Evolutionary conservation across 2,113 vertebrate genomes (phyloP), one percentile per base, ranked within the genome.

Genomic region (Caretta caretta): DNA sequence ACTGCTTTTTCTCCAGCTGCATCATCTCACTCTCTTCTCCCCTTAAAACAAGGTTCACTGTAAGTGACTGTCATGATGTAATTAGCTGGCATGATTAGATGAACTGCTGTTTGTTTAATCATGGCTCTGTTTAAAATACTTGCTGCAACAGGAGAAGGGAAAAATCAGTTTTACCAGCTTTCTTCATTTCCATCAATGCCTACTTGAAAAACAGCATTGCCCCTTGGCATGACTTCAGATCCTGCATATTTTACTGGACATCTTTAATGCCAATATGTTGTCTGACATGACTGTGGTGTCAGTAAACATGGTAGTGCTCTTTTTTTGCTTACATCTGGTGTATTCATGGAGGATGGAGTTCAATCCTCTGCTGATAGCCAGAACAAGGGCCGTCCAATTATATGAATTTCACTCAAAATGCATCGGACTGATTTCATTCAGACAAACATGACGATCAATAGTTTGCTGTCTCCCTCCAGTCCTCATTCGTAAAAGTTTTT

Each of bases 1-100:
- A 11, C 29, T 92, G 91, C 35, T 95, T 86, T 93, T 93, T 82
- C 87, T 82, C n/a, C 53, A 90, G 90, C 94, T 92, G 27, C 80
- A 80, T 93, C 81, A 92, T 48, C 59, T 88, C 50, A 84, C 42
- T 94, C 81, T 90, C 3, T 0, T 86, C 48, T 85, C 83, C 84
- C 24, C 84, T 75, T 93, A 83, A 86, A 80, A 86, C 75, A 10
- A 90, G 76, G 83, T 93, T 86, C 89, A 69, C 83, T 88, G 17
- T 54, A 59, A 53, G 80, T 80, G 72, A 85, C 5, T 83, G 22
- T 10, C 83, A 87, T 76, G 50, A 93, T 29, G 25, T 50, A 94
- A 65, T 91, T 93, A 81, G 49, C 20, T 46, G 42, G 24, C 24
- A 76, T 46, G 22, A 75, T 42, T 75, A 75, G 22, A 75, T 75